phyloP scores from a whole-genome alignment of 2,113 vertebrate species.

The Antigone vipio region DNA sequence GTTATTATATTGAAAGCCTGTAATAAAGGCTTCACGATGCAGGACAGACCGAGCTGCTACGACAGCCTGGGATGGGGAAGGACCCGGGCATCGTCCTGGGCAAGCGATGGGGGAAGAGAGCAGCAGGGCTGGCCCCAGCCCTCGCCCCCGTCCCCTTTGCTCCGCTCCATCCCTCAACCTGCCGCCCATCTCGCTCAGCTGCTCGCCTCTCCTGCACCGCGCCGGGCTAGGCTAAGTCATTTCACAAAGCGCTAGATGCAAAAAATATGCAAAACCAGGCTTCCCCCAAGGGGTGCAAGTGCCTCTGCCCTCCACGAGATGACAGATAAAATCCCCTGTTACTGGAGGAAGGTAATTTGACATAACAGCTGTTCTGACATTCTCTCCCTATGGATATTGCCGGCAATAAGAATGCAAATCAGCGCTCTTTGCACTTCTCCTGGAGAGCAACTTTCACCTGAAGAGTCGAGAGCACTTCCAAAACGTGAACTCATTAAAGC shows the following conservation, averaged over 20 bases:
- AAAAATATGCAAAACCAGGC: conserved; percentile 31
- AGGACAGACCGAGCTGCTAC: background rate
- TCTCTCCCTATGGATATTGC: conserved; percentile 65
- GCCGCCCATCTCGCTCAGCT: background rate
- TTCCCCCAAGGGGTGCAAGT: conserved; percentile 47
- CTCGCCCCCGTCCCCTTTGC: background rate
- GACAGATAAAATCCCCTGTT: conserved; percentile 66
- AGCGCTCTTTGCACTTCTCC: conserved; percentile 50
- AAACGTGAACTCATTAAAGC: conserved; percentile 41
- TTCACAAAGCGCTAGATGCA: background rate
- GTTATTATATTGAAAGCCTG: conserved; percentile 58
- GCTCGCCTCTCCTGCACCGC: background rate
- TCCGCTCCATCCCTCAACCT: background rate
- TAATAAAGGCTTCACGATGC: background rate
- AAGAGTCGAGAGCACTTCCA: conserved; percentile 20
- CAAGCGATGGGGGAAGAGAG: background rate
- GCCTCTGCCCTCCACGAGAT: conserved; percentile 60
- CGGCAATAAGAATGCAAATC: conserved; percentile 71
- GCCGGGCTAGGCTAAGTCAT: background rate
- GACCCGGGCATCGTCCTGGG: background rate
- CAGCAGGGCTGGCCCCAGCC: background rate
- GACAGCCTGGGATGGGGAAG: background rate
- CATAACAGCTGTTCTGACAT: conserved; percentile 71
- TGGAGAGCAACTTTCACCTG: conserved; percentile 56
- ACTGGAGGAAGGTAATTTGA: conserved; percentile 67